Percentiles rank a stretch among this genome's conserved stretches.
phyloP scores from a whole-genome alignment of 2,113 vertebrate species.

The Tupaia chinensis region DNA sequence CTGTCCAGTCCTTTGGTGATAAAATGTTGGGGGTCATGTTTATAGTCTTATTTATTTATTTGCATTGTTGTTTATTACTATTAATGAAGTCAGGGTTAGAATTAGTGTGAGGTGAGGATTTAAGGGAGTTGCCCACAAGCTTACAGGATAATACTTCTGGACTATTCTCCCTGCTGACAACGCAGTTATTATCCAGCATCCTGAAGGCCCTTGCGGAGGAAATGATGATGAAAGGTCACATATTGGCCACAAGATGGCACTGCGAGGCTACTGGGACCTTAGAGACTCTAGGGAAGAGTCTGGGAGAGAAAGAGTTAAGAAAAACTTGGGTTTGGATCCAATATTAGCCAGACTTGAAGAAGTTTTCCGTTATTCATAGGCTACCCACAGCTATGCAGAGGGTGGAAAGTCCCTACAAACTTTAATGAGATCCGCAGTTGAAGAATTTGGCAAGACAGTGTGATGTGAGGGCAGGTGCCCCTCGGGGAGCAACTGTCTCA shows the following conservation, averaged over 20 bases:
- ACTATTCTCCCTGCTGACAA: not conserved
- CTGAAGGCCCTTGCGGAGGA: not conserved
- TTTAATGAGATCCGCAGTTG: not conserved
- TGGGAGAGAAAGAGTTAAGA: slow-evolving; percentile 37
- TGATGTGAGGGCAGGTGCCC: slow-evolving; percentile 14
- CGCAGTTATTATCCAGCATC: not conserved
- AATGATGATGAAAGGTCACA: not conserved
- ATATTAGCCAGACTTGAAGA: not conserved
- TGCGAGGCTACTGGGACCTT: not conserved
- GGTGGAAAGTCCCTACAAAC: not conserved
- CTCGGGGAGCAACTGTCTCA: not conserved
- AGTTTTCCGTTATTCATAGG: not conserved
- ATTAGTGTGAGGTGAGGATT: not conserved
- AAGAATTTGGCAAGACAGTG: not conserved
- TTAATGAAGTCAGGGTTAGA: not conserved
- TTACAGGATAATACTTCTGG: not conserved
- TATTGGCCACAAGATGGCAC: slow-evolving; percentile 58
- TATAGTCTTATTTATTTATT: not conserved
- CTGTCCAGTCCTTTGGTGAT: not conserved
- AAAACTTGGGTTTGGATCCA: not conserved
- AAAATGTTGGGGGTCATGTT: not conserved
- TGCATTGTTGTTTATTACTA: not conserved
- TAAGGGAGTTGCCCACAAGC: not conserved
- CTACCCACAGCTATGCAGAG: not conserved
- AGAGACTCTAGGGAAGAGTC: not conserved